Percentiles rank a stretch among this genome's conserved stretches.
These are phyloP conservation scores for Prinia subflava DNA, from an alignment of 2,113 vertebrate species.

Conservation along the genomic window DNA sequence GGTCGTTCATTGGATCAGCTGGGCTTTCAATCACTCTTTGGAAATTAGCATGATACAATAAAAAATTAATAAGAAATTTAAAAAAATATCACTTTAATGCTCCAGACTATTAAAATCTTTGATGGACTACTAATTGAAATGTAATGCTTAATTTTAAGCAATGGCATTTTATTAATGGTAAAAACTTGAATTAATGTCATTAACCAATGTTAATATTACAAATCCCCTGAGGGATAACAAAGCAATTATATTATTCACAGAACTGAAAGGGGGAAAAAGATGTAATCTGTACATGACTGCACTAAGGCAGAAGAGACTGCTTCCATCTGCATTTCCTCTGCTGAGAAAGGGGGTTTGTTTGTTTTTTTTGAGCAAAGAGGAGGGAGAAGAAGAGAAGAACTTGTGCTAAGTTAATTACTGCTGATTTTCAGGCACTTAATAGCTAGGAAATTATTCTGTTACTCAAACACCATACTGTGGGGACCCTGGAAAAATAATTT, in stretches of 20 bases:
- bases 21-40: slow-evolving; percentile 57
- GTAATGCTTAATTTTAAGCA: slow-evolving; percentile 69
- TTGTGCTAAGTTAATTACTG: slow-evolving; percentile 38
- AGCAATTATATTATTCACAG: slow-evolving; percentile 65
- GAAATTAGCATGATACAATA: slow-evolving; percentile 62
- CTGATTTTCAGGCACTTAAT: slow-evolving; percentile 45
- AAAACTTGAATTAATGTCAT: slow-evolving; percentile 71
- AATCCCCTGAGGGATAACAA: slow-evolving; percentile 62
- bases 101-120: slow-evolving; percentile 44
- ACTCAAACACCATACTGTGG: slow-evolving; percentile 35
- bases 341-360: slow-evolving; percentile 19
- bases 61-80: slow-evolving; percentile 63
- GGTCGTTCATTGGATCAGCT: slow-evolving; percentile 15
- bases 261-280: neutral
- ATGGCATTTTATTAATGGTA: slow-evolving; percentile 67
- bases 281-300: neutral
- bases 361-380: neutral
- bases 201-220: slow-evolving; percentile 68
- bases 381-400: slow-evolving; percentile 23
- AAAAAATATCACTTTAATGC: slow-evolving; percentile 52
- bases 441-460: slow-evolving; percentile 52
- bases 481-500: slow-evolving; percentile 41
- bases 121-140: slow-evolving; percentile 68
- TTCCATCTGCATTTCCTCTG: slow-evolving; percentile 1
- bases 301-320: neutral